Conservation (phyloP, 2,888 invertebrate species). For the Baronia brevicornis region DNA sequence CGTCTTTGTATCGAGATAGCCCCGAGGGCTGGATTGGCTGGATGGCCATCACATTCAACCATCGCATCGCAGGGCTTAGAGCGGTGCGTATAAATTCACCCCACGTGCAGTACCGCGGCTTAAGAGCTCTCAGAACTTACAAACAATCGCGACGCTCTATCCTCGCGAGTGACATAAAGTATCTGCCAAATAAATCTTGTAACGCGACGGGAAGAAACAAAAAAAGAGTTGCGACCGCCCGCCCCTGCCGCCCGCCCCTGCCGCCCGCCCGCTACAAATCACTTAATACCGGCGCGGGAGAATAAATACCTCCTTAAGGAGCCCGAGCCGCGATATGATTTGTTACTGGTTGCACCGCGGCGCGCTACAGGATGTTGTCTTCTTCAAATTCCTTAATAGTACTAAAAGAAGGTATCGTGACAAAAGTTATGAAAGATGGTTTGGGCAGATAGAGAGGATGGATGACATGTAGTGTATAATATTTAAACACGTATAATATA, state of each 20-base stretch:
- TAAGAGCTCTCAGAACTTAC: conserved; percentile 4
- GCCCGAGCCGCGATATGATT: conserved; percentile 38
- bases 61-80: no score
- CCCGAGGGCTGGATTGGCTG: no score
- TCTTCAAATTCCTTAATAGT: not conserved
- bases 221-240: conserved; percentile 17
- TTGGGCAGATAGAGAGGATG: no score
- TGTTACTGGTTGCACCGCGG: conserved; percentile 32
- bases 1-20: no score
- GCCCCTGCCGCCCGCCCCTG: conserved; percentile 2
- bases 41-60: no score
- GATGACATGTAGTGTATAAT: no score
- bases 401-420: no score
- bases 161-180: conserved; percentile 15
- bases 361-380: conserved; percentile 25
- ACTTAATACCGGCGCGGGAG: conserved; percentile 32
- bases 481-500: no score
- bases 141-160: conserved; percentile 10
- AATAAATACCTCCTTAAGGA: conserved; percentile 41
- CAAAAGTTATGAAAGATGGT: no score
- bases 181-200: conserved; percentile 18
- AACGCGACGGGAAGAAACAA: conserved; percentile 4
- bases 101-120: not conserved
- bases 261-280: conserved; percentile 36
- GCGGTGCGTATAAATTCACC: no score